Evolutionary conservation across 2,797 vertebrate species (phyloP).

Genomic region (Amniataba percoides): DNA sequence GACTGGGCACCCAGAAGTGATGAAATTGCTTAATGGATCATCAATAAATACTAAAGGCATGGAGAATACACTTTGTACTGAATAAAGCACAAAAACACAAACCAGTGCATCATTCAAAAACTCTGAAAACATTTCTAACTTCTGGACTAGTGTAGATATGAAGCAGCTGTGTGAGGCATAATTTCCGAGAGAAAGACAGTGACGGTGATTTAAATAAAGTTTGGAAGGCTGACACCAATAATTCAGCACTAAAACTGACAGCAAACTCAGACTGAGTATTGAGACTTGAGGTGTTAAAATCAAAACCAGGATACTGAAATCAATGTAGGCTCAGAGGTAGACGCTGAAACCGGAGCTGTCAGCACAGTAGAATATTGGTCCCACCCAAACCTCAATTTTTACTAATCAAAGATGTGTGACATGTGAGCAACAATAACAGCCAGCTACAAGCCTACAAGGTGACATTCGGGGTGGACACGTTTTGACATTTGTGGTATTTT

Average conservation of each 20-base stretch:
- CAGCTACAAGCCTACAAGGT: slow-evolving; percentile 5
- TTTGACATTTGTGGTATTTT: slow-evolving; percentile 17
- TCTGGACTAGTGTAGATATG: neutral
- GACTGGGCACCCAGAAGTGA: neutral
- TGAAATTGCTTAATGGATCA: slow-evolving; percentile 34
- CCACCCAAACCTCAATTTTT: neutral
- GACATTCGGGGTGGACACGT: neutral
- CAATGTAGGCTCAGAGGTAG: neutral
- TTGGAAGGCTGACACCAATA: neutral
- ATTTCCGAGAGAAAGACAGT: neutral
- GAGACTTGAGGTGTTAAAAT: neutral
- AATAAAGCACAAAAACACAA: slow-evolving; percentile 39
- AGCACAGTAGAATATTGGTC: neutral
- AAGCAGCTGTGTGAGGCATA: neutral
- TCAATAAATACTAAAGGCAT: slow-evolving; percentile 36
- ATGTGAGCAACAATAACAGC: neutral
- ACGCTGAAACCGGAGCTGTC: neutral
- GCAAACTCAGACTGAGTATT: neutral
- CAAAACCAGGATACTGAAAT: neutral
- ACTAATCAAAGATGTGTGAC: slow-evolving; percentile 1
- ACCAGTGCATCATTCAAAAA: slow-evolving; percentile 7
- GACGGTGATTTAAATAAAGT: neutral
- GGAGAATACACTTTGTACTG: slow-evolving; percentile 47
- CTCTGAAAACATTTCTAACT: slow-evolving; percentile 16
- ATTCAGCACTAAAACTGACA: neutral